Evolutionary conservation across 2,888 invertebrate genomes (phyloP).

Genomic region (Ectemnius continuus): DNA sequence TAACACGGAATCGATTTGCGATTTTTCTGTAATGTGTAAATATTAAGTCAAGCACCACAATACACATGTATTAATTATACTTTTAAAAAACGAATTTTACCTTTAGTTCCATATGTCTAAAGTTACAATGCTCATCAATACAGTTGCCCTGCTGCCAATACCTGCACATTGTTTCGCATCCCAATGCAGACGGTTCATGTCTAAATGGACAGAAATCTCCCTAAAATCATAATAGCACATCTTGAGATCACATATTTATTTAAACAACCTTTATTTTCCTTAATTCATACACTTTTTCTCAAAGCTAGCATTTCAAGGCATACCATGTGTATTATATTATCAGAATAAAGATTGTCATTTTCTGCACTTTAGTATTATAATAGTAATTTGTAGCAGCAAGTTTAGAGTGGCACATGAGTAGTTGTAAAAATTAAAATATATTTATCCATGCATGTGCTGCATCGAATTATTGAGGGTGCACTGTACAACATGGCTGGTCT

Average conservation of each 20-base stretch:
- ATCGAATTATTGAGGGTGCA: no score
- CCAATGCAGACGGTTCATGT: constrained; percentile 90
- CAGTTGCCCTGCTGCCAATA: constrained; percentile 92
- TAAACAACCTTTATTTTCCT: constrained; percentile 38
- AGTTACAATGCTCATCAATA: constrained; percentile 87
- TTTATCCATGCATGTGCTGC: no score
- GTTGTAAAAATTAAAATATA: no score
- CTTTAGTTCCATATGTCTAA: constrained; percentile 91
- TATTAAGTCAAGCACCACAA: not conserved
- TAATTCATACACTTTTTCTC: constrained; percentile 44
- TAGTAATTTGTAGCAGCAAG: no score
- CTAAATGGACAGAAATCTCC: constrained; percentile 90
- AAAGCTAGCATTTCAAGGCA: constrained; percentile 16
- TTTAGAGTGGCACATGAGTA: no score
- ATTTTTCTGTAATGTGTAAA: constrained; percentile 83
- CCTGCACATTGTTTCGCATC: constrained; percentile 89
- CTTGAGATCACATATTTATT: not conserved
- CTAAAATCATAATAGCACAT: constrained; percentile 75
- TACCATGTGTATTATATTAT: no score
- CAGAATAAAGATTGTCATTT: no score
- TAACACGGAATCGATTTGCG: constrained; percentile 90
- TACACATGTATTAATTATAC: not conserved
- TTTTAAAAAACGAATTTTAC: constrained; percentile 77
- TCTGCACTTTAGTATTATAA: no score
- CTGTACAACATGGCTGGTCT: constrained; percentile 70